A percentile compares a stretch with the other conserved stretches of the same genome.
phyloP scores from a whole-genome alignment of 2,888 invertebrate genomes.

The Zygothrica quintamaculata region DNA sequence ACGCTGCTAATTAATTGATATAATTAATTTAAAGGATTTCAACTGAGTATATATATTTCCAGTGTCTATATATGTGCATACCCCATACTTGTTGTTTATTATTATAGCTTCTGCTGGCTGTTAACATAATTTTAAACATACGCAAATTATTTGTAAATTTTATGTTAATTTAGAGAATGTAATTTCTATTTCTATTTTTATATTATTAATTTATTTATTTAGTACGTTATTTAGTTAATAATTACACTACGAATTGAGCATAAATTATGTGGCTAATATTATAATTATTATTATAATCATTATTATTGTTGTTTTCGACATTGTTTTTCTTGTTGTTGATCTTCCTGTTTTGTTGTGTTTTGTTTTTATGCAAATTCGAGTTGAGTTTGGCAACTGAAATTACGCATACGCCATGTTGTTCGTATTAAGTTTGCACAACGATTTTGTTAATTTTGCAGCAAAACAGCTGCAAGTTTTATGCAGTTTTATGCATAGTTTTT shows the following conservation, averaged over 20 bases:
- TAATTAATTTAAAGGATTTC: not conserved
- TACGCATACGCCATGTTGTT: constrained; percentile 64
- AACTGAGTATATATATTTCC: not conserved
- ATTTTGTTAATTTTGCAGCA: constrained; percentile 66
- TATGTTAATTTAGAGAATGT: too few relatives aligned
- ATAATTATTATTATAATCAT: too few relatives aligned
- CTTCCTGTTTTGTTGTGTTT: constrained; percentile 4
- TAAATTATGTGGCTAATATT: too few relatives aligned
- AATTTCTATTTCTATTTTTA: constrained; percentile 10
- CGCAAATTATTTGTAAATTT: constrained; percentile 23
- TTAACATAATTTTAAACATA: constrained; percentile 41
- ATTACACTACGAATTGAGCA: constrained; percentile 25
- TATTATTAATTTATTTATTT: constrained; percentile 40
- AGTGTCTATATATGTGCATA: too few relatives aligned
- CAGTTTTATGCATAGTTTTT: constrained; percentile 1
- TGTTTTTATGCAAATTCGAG: constrained; percentile 52
- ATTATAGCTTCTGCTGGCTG: constrained; percentile 24
- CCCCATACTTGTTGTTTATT: not conserved
- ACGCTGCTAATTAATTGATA: not conserved
- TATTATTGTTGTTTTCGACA: too few relatives aligned
- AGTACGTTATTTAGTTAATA: constrained; percentile 47
- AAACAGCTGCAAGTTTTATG: constrained; percentile 35
- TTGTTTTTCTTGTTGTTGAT: constrained; percentile 8
- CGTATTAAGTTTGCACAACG: constrained; percentile 31
- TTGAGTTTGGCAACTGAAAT: constrained; percentile 37